Evolutionary conservation across 1,140 invertebrate genomes (phyloP), one percentile per base, ranked within the genome.

Genomic region (Drosophila mojavensis): DNA sequence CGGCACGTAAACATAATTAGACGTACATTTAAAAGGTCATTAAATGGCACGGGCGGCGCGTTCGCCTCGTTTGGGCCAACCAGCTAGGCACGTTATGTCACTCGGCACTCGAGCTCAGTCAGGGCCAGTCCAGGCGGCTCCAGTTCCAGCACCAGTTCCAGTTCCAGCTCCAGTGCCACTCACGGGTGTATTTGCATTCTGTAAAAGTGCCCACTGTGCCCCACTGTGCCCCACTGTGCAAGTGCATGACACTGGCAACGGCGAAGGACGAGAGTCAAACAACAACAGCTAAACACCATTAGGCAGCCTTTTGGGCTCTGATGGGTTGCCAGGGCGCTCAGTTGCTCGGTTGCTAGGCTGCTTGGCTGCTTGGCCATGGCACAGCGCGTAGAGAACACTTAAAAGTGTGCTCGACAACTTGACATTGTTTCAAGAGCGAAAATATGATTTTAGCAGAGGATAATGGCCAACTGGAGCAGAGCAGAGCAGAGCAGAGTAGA

Each of bases 11-110:
- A 85, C 79, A 85, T 85, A 85, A 85, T 85, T 85, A 85, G 82
- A 88, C 75, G 79, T 78, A 88, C 83, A 88, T 85, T 85, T 88
- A 85, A 76, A 88, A 86, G 83, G 82, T 88, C 82, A 77, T 85
- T 88, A 82, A 86, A 76, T 66, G 79, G 71, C 70, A 33, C 66
- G 71, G 50, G 36, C 59, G 54, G 47, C 64, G 65, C 65, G 61
- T 48, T 28, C 45, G 50, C 28, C 51, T 55, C 41, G 20, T 55
- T 64, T 45, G 11, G 59, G 61, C 39, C 60, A 56, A 53, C 39
- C 60, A 56, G 43, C 28, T 60, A 24, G 50, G 48, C 70, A 73
- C 69, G 61, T 72, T 72, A 72, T 59, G 69, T 24, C 67, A 47
- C 20, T 3, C 20, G 20, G 20, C 69, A 72, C 62, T 72, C 69